Percentiles rank a stretch among this genome's conserved stretches.
Conservation (phyloP, 2,888 invertebrate genomes). For the Sepioteuthis lessoniana region DNA sequence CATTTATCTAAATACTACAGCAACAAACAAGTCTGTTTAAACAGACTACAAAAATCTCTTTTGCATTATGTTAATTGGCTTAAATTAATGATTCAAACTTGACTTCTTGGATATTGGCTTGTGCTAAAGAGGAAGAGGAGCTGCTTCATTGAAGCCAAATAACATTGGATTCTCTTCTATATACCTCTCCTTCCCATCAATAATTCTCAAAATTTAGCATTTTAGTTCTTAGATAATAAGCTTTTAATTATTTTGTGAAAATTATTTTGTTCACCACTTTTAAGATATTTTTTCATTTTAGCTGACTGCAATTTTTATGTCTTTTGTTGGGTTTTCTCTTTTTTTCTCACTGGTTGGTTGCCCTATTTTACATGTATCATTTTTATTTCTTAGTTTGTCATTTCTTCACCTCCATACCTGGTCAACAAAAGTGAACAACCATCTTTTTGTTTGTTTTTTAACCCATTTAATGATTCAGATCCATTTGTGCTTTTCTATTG, state of each 20-base stretch:
- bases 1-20: neutral
- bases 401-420: too few species aligned
- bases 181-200: neutral
- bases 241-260: neutral
- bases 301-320: too few species aligned
- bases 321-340: too few species aligned
- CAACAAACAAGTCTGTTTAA: neutral
- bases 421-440: too few species aligned
- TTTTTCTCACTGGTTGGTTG: too few species aligned
- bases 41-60: neutral
- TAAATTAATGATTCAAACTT: neutral
- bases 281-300: too few species aligned
- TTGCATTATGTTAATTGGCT: too few species aligned
- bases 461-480: neutral
- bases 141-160: neutral
- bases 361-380: too few species aligned
- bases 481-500: neutral
- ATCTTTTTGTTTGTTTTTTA: neutral
- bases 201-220: neutral
- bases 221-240: too few species aligned
- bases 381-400: too few species aligned
- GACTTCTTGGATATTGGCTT: neutral
- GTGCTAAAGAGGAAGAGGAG: neutral
- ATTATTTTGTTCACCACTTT: neutral
- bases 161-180: neutral